Evolutionary conservation across 2,113 vertebrate genomes (phyloP).

Genomic region (Neofelis nebulosa): DNA sequence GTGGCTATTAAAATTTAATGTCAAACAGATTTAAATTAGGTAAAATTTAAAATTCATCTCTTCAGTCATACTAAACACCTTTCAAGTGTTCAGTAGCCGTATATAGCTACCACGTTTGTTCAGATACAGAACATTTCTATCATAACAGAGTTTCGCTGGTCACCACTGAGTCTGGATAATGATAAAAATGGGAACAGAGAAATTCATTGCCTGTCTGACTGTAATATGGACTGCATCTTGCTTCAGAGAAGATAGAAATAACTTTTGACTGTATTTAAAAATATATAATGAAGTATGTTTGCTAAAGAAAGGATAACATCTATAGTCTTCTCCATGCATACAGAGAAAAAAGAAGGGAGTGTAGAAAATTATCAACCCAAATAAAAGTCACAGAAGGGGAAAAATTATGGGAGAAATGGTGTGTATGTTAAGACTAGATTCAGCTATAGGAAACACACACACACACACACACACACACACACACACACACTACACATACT

Average conservation of each 20-base stretch:
- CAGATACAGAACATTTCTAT: not conserved
- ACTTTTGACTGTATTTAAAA: not conserved
- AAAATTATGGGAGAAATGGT: not conserved
- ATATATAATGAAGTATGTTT: not conserved
- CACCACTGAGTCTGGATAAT: not conserved
- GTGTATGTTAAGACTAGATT: not conserved
- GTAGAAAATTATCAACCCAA: not conserved
- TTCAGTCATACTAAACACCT: not conserved
- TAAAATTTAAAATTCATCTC: not conserved
- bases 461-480: not conserved
- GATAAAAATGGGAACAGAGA: not conserved
- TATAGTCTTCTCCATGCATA: not conserved
- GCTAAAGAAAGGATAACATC: not conserved
- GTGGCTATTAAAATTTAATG: not conserved
- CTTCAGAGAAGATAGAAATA: not conserved
- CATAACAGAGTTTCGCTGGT: not conserved
- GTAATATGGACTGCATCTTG: not conserved
- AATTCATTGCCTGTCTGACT: not conserved
- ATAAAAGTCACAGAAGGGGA: not conserved
- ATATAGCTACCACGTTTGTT: not conserved
- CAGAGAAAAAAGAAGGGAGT: not conserved
- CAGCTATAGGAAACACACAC: not conserved
- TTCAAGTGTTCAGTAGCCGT: not conserved
- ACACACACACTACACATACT: not conserved
- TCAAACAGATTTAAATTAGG: constrained; percentile 4